phyloP scores from a whole-genome alignment of 2,888 invertebrate genomes.

The Oscheius sp. region DNA sequence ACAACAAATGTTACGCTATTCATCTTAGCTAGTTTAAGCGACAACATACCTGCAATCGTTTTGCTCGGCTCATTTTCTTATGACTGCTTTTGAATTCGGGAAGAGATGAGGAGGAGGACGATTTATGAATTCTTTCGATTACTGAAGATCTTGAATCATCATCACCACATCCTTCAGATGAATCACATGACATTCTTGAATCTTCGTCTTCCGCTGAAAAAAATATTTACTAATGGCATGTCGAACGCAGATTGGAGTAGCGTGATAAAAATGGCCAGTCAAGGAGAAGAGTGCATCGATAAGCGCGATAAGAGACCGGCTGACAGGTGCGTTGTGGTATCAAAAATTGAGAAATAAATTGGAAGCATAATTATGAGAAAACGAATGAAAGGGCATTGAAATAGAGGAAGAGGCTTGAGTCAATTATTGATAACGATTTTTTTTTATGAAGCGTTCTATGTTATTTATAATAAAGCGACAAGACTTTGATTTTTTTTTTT shows the following conservation, averaged over 20 bases:
- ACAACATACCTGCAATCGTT: constrained; percentile 13
- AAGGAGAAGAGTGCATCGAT: constrained; percentile 16
- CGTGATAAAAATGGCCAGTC: neutral
- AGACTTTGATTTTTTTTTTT: neutral
- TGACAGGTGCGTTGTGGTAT: neutral
- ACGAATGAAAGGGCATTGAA: no score
- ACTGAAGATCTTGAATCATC: no score
- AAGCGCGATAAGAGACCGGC: neutral
- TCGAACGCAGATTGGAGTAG: neutral
- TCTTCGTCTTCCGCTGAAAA: constrained; percentile 12
- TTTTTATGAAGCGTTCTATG: no score
- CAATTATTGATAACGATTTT: no score
- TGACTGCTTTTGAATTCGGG: constrained; percentile 8
- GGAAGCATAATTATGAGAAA: no score
- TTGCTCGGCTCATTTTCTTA: constrained; percentile 17
- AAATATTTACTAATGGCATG: neutral
- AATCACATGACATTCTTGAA: constrained; percentile 14
- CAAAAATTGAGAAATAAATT: neutral
- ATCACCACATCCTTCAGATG: constrained; percentile 2
- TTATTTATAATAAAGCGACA: no score
- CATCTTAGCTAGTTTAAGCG: neutral
- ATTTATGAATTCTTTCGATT: neutral
- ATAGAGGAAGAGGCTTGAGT: no score
- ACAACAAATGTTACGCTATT: neutral
- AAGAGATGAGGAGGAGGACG: neutral